These are phyloP conservation scores for Erebia ligea DNA, from an alignment of 2,888 invertebrate species.

Conservation along the genomic window DNA sequence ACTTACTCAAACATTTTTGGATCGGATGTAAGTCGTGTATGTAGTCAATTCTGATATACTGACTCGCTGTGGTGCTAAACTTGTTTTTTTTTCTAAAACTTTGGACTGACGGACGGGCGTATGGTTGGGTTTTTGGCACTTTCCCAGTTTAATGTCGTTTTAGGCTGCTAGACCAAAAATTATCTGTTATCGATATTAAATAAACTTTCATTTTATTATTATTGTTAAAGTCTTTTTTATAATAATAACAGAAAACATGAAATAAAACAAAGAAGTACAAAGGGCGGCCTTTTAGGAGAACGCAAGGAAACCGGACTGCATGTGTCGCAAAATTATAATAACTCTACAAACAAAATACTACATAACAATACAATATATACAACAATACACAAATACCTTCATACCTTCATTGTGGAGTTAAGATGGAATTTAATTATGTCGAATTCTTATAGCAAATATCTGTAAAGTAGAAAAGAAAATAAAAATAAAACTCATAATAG, in stretches of 20 bases:
- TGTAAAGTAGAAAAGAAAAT: background rate
- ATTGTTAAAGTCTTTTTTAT: too few relatives aligned
- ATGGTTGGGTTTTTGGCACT: slow-evolving; percentile 14
- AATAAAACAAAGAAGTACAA: too few relatives aligned
- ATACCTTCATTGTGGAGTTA: background rate
- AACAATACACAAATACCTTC: too few relatives aligned
- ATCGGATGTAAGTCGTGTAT: background rate
- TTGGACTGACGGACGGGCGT: slow-evolving; percentile 4
- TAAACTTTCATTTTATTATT: too few relatives aligned
- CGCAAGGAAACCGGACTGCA: too few relatives aligned
- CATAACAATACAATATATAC: too few relatives aligned
- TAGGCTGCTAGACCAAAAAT: background rate
- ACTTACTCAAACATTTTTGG: background rate
- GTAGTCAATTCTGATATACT: slow-evolving; percentile 11
- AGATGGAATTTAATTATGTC: too few relatives aligned
- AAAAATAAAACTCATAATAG: background rate
- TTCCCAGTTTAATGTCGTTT: slow-evolving; percentile 12
- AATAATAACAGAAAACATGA: too few relatives aligned
- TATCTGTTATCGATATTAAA: background rate
- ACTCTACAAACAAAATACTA: too few relatives aligned
- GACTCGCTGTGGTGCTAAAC: slow-evolving; percentile 2
- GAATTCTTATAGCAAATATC: background rate
- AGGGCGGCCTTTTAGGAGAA: too few relatives aligned
- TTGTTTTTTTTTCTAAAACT: slow-evolving; percentile 11
- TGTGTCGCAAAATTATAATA: too few relatives aligned